A percentile compares a stretch with the other conserved stretches of the same genome.
phyloP scores from a whole-genome alignment of 92 coral and sea anemone species.

The Zoanthus sociatus region DNA sequence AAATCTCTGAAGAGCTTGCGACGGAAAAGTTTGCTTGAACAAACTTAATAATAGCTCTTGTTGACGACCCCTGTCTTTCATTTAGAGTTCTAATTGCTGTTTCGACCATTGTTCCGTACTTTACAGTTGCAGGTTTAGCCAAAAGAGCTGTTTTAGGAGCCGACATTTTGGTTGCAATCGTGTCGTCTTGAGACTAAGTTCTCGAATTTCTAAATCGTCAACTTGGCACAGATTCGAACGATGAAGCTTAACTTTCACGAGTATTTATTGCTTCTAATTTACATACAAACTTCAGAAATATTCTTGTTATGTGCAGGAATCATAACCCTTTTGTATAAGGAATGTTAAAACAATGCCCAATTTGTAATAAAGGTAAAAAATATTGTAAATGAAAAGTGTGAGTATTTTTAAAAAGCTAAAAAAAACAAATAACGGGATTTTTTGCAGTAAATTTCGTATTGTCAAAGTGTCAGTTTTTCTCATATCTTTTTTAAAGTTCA shows the following conservation, averaged over 20 bases:
- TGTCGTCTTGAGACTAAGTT: neutral
- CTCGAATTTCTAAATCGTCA: neutral
- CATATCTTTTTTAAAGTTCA: neutral
- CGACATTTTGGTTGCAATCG: conserved; percentile 18
- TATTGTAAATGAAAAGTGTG: neutral
- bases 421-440: too few species aligned
- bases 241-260: neutral
- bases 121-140: conserved; percentile 66
- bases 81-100: conserved; percentile 75
- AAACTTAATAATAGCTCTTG: conserved; percentile 85
- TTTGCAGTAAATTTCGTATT: too few species aligned
- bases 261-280: conserved; percentile 21
- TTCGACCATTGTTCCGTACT: conserved; percentile 90
- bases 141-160: conserved; percentile 21
- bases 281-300: conserved; percentile 29
- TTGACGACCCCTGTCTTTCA: conserved; percentile 89
- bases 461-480: neutral
- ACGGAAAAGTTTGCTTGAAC: conserved; percentile 78
- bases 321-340: neutral
- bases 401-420: neutral
- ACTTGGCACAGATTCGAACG: conserved; percentile 5
- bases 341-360: neutral
- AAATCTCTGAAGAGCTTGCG: conserved; percentile 60
- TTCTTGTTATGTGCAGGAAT: neutral
- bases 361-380: neutral